Percentiles rank a stretch among this genome's conserved stretches.
Evolutionary conservation across 2,888 invertebrate species (phyloP).

Genomic region (Aleiodes leptofemur): DNA sequence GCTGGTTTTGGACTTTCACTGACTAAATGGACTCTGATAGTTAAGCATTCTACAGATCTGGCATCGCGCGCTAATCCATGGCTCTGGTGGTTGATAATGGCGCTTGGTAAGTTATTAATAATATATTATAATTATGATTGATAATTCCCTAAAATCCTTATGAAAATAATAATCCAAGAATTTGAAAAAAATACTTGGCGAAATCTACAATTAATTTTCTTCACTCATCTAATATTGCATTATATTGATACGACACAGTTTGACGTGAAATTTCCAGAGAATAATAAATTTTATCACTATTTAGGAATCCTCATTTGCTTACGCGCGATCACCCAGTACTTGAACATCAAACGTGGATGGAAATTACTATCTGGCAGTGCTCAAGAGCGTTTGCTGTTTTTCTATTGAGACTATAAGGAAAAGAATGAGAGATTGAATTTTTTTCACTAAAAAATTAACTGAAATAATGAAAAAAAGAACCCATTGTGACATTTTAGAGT

Average conservation of each 20-base stretch:
- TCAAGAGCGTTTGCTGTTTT: slow-evolving; percentile 91
- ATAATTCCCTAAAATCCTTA: too few species aligned
- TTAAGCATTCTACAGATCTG: slow-evolving; percentile 92
- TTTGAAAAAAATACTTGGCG: too few species aligned
- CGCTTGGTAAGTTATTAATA: slow-evolving; percentile 81
- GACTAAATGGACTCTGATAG: slow-evolving; percentile 96
- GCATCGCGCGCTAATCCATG: slow-evolving; percentile 92
- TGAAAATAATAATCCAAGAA: too few species aligned
- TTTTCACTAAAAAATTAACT: slow-evolving; percentile 31
- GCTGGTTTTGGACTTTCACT: slow-evolving; percentile 95
- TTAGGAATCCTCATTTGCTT: slow-evolving; percentile 90
- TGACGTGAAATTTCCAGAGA: too few species aligned
- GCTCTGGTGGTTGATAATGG: slow-evolving; percentile 95
- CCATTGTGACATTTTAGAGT: slow-evolving; percentile 62
- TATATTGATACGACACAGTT: too few species aligned
- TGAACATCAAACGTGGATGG: slow-evolving; percentile 93
- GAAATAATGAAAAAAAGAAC: slow-evolving; percentile 28
- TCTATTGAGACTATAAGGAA: slow-evolving; percentile 79
- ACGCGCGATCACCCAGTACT: slow-evolving; percentile 90
- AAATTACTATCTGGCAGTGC: slow-evolving; percentile 89
- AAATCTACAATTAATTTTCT: too few species aligned
- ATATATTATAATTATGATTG: too few species aligned
- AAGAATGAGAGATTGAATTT: slow-evolving; percentile 23
- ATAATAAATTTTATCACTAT: slow-evolving; percentile 61
- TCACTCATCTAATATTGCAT: too few species aligned